Evolutionary conservation across 2,113 vertebrate species (phyloP).

Genomic region (Emydocephalus ijimae): DNA sequence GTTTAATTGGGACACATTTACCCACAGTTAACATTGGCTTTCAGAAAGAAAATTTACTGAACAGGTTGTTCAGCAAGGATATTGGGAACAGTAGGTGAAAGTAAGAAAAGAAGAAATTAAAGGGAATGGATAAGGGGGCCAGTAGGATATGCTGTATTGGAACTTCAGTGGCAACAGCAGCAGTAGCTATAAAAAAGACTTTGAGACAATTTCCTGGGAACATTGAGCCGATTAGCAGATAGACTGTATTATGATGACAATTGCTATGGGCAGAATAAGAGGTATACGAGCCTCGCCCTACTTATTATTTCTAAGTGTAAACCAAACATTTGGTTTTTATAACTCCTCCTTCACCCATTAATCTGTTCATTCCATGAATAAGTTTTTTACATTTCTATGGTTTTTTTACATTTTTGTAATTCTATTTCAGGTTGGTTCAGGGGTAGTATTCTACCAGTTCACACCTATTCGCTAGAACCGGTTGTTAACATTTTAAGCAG

Average conservation of each 20-base stretch:
- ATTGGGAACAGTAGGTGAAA: neutral
- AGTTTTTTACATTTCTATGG: neutral
- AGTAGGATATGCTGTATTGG: neutral
- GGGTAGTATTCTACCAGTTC: too few species aligned
- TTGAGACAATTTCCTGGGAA: neutral
- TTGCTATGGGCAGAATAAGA: neutral
- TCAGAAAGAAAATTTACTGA: neutral
- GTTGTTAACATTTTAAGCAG: too few species aligned
- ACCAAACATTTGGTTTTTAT: neutral
- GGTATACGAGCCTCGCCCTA: neutral
- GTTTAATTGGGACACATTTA: neutral
- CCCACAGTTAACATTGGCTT: neutral
- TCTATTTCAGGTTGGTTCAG: neutral
- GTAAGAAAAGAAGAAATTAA: neutral
- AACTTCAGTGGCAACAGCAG: neutral
- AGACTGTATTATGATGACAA: neutral
- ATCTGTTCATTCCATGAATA: neutral
- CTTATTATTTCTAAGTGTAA: neutral
- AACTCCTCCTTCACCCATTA: neutral
- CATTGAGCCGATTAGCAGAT: neutral
- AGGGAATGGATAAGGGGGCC: neutral
- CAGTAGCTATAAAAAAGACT: neutral
- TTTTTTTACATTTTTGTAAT: neutral
- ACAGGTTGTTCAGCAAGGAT: neutral
- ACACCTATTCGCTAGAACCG: too few species aligned